Base-by-base conservation (phyloP, 1,140 invertebrate genomes). In the Dendroctonus valens region DNA sequence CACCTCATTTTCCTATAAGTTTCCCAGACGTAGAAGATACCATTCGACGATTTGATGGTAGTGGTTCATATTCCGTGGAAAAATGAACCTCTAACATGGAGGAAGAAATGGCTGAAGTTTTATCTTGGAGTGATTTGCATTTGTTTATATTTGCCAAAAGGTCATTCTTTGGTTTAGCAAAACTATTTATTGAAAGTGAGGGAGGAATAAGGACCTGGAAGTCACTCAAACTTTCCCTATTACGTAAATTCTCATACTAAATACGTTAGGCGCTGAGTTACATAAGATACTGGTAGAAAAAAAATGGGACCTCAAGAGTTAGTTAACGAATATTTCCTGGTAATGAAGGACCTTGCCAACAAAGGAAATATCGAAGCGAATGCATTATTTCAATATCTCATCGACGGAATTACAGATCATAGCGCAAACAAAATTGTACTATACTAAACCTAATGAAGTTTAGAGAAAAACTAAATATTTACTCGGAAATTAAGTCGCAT, bases 311-410 rank as follows among this genome's bases (percentile, higher is more conserved):
- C 60, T 44, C 26, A 63, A 74, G 74, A 77, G 59, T 64, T 72
- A 0, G 6, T 73, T 0, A 73, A 78, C 51, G 74, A 79, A 69
- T 78, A 79, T 69, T 72, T 74, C n/a, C 44, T 76, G 0, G 37
- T 61, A 0, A 78, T 78, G 71, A 73, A 71, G n/a, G 76, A 78
- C 63, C 15, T 78, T 5, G 75, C 73, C 0, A 63, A 46, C 4
- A 9, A 69, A 46, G 70, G 65, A 7, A 71, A 68, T 0, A 70
- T 77, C 1, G 74, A 77, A 54, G 26, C 67, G 2, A 65, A 69
- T 2, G 69, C 68, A 0, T 8, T 77, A 0, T 67, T 73, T 60
- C 65, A 70, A 59, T 70, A 70, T 44, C 49, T 70, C 8, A 63
- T 70, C 11, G 68, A 70, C 51, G 67, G 69, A 39, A 71, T 71